Conservation (phyloP, 2,113 vertebrate genomes). For the Penelope pileata region DNA sequence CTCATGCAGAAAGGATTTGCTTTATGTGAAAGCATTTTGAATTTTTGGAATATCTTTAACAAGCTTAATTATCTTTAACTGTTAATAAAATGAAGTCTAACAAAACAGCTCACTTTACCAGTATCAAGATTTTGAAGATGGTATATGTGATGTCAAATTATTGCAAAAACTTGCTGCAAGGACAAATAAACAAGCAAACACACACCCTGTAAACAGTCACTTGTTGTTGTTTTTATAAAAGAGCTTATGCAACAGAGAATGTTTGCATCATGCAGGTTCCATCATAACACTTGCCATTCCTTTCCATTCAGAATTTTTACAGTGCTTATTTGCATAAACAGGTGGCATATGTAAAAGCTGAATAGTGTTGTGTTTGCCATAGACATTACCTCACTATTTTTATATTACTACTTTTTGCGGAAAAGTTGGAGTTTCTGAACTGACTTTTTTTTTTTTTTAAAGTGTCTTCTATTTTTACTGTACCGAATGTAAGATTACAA, state of each 20-base stretch:
- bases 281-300: neutral
- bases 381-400: neutral
- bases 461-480: slow-evolving; percentile 97
- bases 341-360: neutral
- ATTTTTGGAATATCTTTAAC: neutral
- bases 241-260: neutral
- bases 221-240: neutral
- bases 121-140: neutral
- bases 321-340: neutral
- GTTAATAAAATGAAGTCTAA: neutral
- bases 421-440: neutral
- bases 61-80: neutral
- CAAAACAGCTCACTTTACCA: neutral
- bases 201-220: neutral
- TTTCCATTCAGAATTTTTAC: neutral
- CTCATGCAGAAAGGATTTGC: neutral
- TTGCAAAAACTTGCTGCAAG: neutral
- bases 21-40: neutral
- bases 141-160: neutral
- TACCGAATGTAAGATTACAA: slow-evolving; percentile 91
- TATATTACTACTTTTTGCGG: neutral
- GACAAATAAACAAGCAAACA: neutral
- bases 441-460: slow-evolving; percentile 55
- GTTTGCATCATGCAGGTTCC: neutral
- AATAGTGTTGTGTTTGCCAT: neutral